phyloP scores from a whole-genome alignment of 2,888 invertebrate species.

The Erebia epiphron region DNA sequence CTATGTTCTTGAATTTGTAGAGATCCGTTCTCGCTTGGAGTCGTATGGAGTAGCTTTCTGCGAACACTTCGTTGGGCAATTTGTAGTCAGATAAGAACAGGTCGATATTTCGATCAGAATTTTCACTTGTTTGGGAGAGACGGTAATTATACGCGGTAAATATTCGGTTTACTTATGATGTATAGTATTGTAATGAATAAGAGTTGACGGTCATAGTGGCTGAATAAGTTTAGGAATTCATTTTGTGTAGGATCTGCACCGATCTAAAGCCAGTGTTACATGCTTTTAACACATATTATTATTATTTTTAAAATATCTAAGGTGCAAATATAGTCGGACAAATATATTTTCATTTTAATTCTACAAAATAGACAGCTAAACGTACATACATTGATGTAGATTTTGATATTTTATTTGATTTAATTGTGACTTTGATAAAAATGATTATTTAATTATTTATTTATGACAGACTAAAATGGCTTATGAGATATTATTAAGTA shows the following conservation, averaged over 20 bases:
- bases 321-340: slow-evolving; percentile 1
- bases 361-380: background rate
- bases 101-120: background rate
- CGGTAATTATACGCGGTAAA: slow-evolving; percentile 27
- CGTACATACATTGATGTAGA: background rate
- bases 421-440: background rate
- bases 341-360: background rate
- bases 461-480: background rate
- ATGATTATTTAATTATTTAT: background rate
- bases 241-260: slow-evolving; percentile 52
- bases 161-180: slow-evolving; percentile 34
- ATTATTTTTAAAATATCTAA: slow-evolving; percentile 12
- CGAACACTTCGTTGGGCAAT: background rate
- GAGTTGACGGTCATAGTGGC: slow-evolving; percentile 40
- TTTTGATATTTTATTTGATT: background rate
- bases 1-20: background rate
- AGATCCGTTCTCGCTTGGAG: no score
- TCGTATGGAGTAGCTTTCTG: no score
- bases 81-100: background rate
- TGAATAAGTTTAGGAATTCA: slow-evolving; percentile 45
- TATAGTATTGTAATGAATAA: slow-evolving; percentile 41
- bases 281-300: no score
- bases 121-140: background rate
- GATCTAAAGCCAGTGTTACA: slow-evolving; percentile 49
- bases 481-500: slow-evolving; percentile 6